Evolutionary conservation across 2,888 invertebrate species (phyloP).

Genomic region (Pristionchus mayeri): DNA sequence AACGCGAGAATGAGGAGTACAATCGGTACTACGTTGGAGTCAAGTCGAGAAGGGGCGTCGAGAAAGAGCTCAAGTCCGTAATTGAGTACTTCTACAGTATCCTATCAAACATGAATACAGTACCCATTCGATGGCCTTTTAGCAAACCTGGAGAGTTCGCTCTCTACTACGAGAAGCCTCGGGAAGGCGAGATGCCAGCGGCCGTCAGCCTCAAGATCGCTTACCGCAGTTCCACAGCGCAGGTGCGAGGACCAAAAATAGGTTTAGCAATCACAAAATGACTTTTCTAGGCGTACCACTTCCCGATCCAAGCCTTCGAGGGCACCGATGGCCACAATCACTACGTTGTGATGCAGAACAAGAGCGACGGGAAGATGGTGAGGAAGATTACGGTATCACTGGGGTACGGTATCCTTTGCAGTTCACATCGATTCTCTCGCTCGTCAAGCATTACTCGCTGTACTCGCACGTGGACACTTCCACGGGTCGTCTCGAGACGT

Average conservation of each 20-base stretch:
- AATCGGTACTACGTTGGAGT: conserved; percentile 27
- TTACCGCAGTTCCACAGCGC: not conserved
- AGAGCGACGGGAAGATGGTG: conserved; percentile 33
- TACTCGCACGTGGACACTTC: not conserved
- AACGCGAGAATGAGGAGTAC: conserved; percentile 15
- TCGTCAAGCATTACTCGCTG: conserved; percentile 9
- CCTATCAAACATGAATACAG: too few species aligned
- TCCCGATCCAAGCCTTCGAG: conserved; percentile 8
- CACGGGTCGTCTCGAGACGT: not conserved
- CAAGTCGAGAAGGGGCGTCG: not conserved
- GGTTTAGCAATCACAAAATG: not conserved
- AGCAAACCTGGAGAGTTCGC: not conserved
- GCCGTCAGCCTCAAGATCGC: not conserved
- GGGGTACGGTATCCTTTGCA: not conserved
- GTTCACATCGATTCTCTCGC: not conserved
- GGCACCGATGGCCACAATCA: not conserved
- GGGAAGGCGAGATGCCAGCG: not conserved
- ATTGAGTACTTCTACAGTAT: not conserved
- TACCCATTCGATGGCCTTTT: not conserved
- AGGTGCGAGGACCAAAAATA: not conserved
- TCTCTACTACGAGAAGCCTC: conserved; percentile 4
- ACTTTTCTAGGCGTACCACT: not conserved
- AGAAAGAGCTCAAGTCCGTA: conserved; percentile 19
- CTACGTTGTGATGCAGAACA: conserved; percentile 24
- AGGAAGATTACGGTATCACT: not conserved